Evolutionary conservation across 1,140 invertebrate genomes (phyloP).

Genomic region (Zaprionus nigranus): DNA sequence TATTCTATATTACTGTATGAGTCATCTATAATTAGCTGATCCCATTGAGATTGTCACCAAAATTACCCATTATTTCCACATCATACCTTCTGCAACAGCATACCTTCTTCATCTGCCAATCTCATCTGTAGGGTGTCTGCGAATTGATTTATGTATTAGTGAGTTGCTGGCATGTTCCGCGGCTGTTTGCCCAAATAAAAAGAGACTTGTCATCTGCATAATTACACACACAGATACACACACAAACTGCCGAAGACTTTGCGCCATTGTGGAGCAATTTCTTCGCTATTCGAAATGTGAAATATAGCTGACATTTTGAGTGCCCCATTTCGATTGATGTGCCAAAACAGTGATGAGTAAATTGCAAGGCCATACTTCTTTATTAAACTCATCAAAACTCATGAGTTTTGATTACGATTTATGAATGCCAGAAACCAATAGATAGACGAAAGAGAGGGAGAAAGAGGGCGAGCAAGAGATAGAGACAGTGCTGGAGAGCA

Average conservation of each 20-base stretch:
- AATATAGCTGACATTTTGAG: slow-evolving; percentile 8
- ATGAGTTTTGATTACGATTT: slow-evolving; percentile 56
- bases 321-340: slow-evolving; percentile 51
- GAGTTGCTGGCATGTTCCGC: slow-evolving; percentile 38
- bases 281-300: not conserved
- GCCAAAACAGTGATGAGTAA: slow-evolving; percentile 16
- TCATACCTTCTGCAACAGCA: no score
- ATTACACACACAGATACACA: slow-evolving; percentile 35
- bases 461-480: not conserved
- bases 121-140: not conserved
- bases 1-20: no score
- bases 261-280: slow-evolving; percentile 18
- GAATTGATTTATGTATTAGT: not conserved
- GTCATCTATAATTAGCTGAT: no score
- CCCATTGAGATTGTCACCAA: no score
- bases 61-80: no score
- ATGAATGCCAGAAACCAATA: slow-evolving; percentile 15
- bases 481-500: not conserved
- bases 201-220: slow-evolving; percentile 63
- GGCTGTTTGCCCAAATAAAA: slow-evolving; percentile 18
- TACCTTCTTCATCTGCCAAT: no score
- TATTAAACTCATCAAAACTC: slow-evolving; percentile 34
- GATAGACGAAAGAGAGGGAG: not conserved
- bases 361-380: slow-evolving; percentile 35
- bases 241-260: slow-evolving; percentile 16